Conservation (phyloP, 1,140 invertebrate species). For the Orius insidiosus region DNA sequence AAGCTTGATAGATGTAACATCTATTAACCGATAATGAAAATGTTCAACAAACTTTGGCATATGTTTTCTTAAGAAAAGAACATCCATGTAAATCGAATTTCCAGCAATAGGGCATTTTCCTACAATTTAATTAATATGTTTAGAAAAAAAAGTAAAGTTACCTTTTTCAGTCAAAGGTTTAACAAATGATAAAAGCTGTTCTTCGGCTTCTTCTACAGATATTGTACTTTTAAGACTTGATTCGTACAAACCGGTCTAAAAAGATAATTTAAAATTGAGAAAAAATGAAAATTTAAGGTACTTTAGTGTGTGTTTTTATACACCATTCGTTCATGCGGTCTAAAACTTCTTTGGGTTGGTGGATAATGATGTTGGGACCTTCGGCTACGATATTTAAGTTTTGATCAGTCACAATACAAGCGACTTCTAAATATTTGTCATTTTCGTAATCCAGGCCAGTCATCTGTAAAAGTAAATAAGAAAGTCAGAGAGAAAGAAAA, state of each 20-base stretch:
- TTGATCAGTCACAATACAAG: conserved; percentile 70
- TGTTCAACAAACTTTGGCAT: too few species aligned
- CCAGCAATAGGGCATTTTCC: too few species aligned
- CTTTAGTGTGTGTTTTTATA: conserved; percentile 50
- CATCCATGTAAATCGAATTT: too few species aligned
- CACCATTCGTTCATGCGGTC: conserved; percentile 73
- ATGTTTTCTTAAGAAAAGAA: too few species aligned
- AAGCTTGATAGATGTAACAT: too few species aligned
- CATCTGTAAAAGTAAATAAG: conserved; percentile 41
- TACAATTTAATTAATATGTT: too few species aligned
- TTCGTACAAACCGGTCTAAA: conserved; percentile 56
- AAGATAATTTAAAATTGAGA: background rate
- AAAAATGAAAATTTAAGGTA: conserved; percentile 19
- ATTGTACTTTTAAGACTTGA: conserved; percentile 48
- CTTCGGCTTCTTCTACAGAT: conserved; percentile 45
- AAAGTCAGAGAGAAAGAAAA: too few species aligned
- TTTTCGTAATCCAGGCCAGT: conserved; percentile 57
- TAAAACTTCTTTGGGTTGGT: conserved; percentile 56
- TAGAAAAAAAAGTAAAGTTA: too few species aligned
- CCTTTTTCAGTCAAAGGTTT: conserved; percentile 18
- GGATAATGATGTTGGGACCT: conserved; percentile 60
- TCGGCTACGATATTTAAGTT: conserved; percentile 62
- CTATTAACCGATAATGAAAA: too few species aligned
- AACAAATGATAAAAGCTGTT: conserved; percentile 53
- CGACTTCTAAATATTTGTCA: conserved; percentile 73